These are phyloP conservation scores for Drosophila phalerata DNA, from an alignment of 2,888 invertebrate species.

Conservation along the genomic window DNA sequence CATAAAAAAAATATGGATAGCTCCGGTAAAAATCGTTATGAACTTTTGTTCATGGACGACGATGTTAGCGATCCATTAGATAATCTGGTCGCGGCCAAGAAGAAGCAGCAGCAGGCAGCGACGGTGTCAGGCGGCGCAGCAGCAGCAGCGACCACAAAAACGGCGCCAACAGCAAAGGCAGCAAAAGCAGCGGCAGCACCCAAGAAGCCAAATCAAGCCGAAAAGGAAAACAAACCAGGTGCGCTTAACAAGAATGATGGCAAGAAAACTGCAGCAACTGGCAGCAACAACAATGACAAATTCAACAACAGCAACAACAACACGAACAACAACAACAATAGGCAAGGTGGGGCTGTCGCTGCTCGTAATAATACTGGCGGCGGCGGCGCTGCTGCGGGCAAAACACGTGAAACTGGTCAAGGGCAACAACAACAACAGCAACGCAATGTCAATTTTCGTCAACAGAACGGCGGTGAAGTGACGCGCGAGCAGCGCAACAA, in stretches of 20 bases:
- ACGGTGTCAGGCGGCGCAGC: conserved; percentile 52
- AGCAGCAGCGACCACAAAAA: conserved; percentile 54
- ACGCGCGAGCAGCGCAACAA: conserved; percentile 89
- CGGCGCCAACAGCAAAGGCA: conserved; percentile 61
- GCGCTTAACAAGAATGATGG: conserved; percentile 84
- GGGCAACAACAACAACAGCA: conserved; percentile 75
- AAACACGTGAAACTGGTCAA: conserved; percentile 77
- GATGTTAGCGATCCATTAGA: conserved; percentile 85
- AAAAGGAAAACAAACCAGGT: conserved; percentile 85
- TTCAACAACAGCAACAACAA: conserved; percentile 59
- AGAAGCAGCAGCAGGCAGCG: conserved; percentile 78
- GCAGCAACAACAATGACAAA: conserved; percentile 36
- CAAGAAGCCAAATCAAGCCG: conserved; percentile 83
- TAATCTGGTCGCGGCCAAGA: conserved; percentile 84
- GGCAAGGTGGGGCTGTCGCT: conserved; percentile 75
- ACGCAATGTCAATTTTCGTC: conserved; percentile 79
- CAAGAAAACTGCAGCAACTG: conserved; percentile 67
- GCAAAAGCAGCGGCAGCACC: conserved; percentile 59
- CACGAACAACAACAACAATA: conserved; percentile 61
- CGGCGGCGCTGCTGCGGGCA: conserved; percentile 58
- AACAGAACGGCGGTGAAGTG: conserved; percentile 84
- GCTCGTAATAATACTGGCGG: conserved; percentile 49
- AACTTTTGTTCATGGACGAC: conserved; percentile 86
- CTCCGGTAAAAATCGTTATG: conserved; percentile 85
- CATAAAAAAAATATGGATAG: conserved; percentile 82